A percentile compares a stretch with the other conserved stretches of the same genome.
These are phyloP conservation scores for Esperia sulphurella DNA, from an alignment of 2,888 invertebrate genomes.

Conservation along the genomic window DNA sequence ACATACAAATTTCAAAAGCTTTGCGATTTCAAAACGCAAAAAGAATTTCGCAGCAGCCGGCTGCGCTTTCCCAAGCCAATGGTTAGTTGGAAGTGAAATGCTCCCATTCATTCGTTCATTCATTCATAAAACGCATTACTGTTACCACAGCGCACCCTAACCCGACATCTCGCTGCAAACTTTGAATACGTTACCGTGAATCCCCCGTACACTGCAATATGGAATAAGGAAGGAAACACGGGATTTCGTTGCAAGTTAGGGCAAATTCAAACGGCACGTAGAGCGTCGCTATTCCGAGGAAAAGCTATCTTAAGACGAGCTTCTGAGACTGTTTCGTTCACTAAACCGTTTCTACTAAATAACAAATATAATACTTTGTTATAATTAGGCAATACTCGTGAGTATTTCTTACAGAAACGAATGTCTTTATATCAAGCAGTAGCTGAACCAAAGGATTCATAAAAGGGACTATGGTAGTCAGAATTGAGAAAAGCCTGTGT, in stretches of 20 bases:
- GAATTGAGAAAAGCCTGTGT: no score
- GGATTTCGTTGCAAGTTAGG: constrained; percentile 64
- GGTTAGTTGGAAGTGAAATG: constrained; percentile 66
- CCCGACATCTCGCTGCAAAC: constrained; percentile 48
- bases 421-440: no score
- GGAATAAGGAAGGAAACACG: constrained; percentile 56
- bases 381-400: no score
- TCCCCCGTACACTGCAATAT: constrained; percentile 52
- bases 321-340: background rate
- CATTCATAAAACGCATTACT: constrained; percentile 74
- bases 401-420: no score
- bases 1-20: background rate
- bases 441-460: no score
- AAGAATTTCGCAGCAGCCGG: constrained; percentile 21
- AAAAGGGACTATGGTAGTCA: no score
- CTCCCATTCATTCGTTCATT: constrained; percentile 62
- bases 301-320: background rate
- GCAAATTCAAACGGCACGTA: constrained; percentile 5
- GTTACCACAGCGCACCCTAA: constrained; percentile 40
- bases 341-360: background rate
- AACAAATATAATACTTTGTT: no score
- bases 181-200: constrained; percentile 57
- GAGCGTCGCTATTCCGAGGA: background rate
- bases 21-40: constrained; percentile 6
- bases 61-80: constrained; percentile 54